A percentile compares a stretch with the other conserved stretches of the same genome.
Conservation (phyloP, 2,797 vertebrate genomes). For the Liparis tanakae region DNA sequence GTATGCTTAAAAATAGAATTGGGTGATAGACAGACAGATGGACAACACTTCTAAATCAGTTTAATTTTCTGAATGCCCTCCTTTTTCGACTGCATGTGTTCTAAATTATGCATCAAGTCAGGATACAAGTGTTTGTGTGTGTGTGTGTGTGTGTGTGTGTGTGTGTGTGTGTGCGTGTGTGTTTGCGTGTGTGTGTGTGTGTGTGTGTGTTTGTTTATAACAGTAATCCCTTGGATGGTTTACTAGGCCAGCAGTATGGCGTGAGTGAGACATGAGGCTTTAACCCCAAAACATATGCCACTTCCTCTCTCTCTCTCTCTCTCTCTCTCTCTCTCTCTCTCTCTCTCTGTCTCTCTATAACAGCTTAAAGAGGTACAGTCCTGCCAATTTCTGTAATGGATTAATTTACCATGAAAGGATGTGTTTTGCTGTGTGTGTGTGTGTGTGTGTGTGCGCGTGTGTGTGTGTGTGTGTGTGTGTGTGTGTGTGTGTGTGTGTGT, state of each 20-base stretch:
- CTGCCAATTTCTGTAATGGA: conserved; percentile 68
- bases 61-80: conserved; percentile 44
- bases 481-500: conserved; percentile 27
- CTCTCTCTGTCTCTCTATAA: conserved; percentile 38
- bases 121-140: conserved; percentile 31
- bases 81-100: conserved; percentile 62
- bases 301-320: conserved; percentile 45
- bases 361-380: conserved; percentile 56
- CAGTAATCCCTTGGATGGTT: conserved; percentile 67
- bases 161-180: conserved; percentile 25
- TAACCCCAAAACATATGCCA: conserved; percentile 72
- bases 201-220: conserved; percentile 27
- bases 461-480: conserved; percentile 36
- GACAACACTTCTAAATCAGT: conserved; percentile 10
- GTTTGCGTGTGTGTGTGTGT: conserved; percentile 19
- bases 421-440: conserved; percentile 27
- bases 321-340: conserved; percentile 14
- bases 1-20: background rate
- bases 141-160: conserved; percentile 23
- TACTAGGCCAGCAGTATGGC: conserved; percentile 68
- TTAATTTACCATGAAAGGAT: conserved; percentile 66
- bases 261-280: conserved; percentile 71
- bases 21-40: background rate
- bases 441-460: conserved; percentile 51
- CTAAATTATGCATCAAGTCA: conserved; percentile 63